phyloP scores from a whole-genome alignment of 2,113 vertebrate genomes.

The Illadopsis cleaveri region DNA sequence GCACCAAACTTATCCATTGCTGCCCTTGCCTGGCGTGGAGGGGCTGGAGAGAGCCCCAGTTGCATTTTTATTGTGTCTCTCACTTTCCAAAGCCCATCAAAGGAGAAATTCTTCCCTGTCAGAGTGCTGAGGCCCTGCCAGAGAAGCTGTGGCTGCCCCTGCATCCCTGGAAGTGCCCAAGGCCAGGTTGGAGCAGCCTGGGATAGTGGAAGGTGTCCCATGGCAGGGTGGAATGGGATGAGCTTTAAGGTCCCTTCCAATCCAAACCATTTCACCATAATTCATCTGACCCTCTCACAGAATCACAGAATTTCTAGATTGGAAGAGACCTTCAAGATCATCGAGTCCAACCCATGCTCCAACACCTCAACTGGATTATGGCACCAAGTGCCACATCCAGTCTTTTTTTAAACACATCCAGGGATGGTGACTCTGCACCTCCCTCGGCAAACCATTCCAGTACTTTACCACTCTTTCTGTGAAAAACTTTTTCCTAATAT shows the following conservation, averaged over 20 bases:
- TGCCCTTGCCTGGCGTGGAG: rapidly evolving
- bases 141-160: background rate
- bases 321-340: too few relatives aligned
- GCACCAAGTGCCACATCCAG: too few relatives aligned
- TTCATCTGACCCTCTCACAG: too few relatives aligned
- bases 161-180: background rate
- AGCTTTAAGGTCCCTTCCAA: background rate
- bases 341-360: too few relatives aligned
- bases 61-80: background rate
- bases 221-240: background rate
- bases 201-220: background rate
- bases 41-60: background rate
- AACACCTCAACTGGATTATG: too few relatives aligned
- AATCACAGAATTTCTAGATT: too few relatives aligned
- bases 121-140: background rate
- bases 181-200: background rate
- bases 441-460: too few relatives aligned
- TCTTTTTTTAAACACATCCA: too few relatives aligned
- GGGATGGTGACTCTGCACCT: too few relatives aligned
- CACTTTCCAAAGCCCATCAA: background rate
- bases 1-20: background rate
- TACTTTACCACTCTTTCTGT: too few relatives aligned
- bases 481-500: too few relatives aligned
- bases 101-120: background rate
- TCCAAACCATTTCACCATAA: background rate